Percentiles rank a stretch among this genome's conserved stretches.
phyloP scores from a whole-genome alignment of 2,797 vertebrate genomes.

The Dryobates pubescens region DNA sequence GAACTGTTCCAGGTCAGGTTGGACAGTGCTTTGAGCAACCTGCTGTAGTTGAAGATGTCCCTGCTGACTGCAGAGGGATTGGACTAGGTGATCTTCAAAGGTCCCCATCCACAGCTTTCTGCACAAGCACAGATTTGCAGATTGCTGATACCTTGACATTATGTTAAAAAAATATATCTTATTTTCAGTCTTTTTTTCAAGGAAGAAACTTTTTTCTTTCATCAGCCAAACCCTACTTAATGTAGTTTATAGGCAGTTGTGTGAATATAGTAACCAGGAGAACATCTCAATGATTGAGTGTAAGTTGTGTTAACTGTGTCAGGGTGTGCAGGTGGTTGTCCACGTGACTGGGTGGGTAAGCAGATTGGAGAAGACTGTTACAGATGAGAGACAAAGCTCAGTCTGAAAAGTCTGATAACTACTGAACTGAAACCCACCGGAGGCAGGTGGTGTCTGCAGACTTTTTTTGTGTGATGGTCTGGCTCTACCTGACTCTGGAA shows the following conservation, averaged over 20 bases:
- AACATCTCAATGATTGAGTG: fast-evolving
- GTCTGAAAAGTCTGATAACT: not conserved
- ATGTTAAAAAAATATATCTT: not conserved
- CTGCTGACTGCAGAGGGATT: too few relatives aligned
- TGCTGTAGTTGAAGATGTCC: too few relatives aligned
- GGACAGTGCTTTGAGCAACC: too few relatives aligned
- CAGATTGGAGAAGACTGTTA: not conserved
- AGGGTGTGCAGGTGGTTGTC: not conserved
- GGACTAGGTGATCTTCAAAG: not conserved
- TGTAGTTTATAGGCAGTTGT: not conserved
- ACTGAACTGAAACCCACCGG: not conserved
- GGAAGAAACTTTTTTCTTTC: not conserved
- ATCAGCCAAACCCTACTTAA: not conserved
- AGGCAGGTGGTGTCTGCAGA: not conserved
- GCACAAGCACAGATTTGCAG: not conserved
- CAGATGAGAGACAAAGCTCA: not conserved
- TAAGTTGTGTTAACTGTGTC: not conserved
- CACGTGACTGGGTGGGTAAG: fast-evolving
- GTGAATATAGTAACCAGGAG: not conserved
- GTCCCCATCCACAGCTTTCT: not conserved
- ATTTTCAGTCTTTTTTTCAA: not conserved
- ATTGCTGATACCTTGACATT: fast-evolving
- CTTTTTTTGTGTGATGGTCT: not conserved
- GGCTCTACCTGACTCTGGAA: not conserved
- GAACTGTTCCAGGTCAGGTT: too few relatives aligned